Conservation (phyloP, 2,113 vertebrate species). For the Paratilapia polleni region DNA sequence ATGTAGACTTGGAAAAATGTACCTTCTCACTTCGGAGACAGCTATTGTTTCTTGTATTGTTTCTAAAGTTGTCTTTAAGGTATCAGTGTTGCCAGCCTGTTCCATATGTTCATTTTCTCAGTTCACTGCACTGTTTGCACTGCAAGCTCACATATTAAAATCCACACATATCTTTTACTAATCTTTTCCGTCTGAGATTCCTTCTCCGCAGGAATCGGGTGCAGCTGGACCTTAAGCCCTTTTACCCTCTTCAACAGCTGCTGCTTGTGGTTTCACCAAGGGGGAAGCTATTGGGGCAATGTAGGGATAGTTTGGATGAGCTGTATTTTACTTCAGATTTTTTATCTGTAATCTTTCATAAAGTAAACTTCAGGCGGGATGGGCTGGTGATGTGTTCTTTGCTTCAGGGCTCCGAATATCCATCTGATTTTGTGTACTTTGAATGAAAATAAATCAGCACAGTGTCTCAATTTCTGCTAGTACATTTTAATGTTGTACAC, state of each 20-base stretch:
- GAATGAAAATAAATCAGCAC: background rate
- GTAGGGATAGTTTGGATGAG: background rate
- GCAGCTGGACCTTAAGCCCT: conserved; percentile 8
- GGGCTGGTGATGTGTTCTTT: background rate
- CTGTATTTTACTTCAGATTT: background rate
- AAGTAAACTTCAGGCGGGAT: background rate
- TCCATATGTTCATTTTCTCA: background rate
- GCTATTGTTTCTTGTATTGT: background rate
- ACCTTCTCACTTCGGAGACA: background rate
- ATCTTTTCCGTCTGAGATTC: conserved; percentile 4
- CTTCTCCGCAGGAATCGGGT: background rate
- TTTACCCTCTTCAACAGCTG: conserved; percentile 5
- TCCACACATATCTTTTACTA: background rate
- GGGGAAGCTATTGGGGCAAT: background rate
- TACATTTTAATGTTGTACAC: background rate
- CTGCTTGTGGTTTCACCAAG: background rate
- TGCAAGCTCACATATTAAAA: background rate
- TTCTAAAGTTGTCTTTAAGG: background rate
- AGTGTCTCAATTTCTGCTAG: background rate
- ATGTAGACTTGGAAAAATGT: background rate
- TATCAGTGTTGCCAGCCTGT: background rate
- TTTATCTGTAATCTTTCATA: background rate
- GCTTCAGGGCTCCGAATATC: background rate
- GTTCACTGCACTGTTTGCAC: background rate
- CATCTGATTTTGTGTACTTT: background rate